These are phyloP conservation scores for Sardina pilchardus DNA, from an alignment of 2,113 vertebrate species.

Conservation along the genomic window DNA sequence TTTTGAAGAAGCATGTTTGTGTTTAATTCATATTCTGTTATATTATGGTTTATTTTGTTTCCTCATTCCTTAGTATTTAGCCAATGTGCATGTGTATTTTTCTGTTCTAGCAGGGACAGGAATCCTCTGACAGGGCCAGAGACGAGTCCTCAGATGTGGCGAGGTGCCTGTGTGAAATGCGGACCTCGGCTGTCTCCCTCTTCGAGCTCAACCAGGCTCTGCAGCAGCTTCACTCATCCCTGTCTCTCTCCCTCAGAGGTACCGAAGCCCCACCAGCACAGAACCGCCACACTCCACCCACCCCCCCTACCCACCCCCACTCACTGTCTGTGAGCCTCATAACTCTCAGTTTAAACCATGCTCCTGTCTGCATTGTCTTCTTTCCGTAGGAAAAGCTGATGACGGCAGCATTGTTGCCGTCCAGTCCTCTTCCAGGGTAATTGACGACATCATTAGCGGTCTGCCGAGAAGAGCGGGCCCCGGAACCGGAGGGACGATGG, in stretches of 20 bases:
- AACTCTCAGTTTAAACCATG: neutral
- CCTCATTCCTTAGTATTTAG: neutral
- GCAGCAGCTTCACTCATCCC: slow-evolving; percentile 65
- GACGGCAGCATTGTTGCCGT: slow-evolving; percentile 51
- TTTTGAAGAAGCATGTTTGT: neutral
- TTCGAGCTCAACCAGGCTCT: slow-evolving; percentile 77
- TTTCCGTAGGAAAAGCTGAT: slow-evolving; percentile 54
- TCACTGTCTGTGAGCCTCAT: neutral
- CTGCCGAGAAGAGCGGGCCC: slow-evolving; percentile 38
- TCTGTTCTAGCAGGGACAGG: slow-evolving; percentile 54
- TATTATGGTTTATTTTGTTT: neutral
- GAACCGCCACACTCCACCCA: neutral
- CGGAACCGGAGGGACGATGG: neutral
- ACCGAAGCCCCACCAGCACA: slow-evolving; percentile 20
- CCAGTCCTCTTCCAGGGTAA: slow-evolving; percentile 62
- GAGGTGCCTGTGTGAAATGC: slow-evolving; percentile 60
- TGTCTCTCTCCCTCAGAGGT: slow-evolving; percentile 78
- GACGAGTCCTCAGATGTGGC: slow-evolving; percentile 50
- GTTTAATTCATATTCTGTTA: neutral
- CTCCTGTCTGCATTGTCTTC: neutral
- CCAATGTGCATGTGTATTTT: neutral
- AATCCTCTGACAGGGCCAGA: slow-evolving; percentile 39
- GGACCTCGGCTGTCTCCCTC: slow-evolving; percentile 66
- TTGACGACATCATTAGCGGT: slow-evolving; percentile 62
- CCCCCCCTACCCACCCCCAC: neutral